A percentile compares a stretch with the other conserved stretches of the same genome.
Evolutionary conservation across 2,113 vertebrate genomes (phyloP).

Genomic region (Petaurus breviceps): DNA sequence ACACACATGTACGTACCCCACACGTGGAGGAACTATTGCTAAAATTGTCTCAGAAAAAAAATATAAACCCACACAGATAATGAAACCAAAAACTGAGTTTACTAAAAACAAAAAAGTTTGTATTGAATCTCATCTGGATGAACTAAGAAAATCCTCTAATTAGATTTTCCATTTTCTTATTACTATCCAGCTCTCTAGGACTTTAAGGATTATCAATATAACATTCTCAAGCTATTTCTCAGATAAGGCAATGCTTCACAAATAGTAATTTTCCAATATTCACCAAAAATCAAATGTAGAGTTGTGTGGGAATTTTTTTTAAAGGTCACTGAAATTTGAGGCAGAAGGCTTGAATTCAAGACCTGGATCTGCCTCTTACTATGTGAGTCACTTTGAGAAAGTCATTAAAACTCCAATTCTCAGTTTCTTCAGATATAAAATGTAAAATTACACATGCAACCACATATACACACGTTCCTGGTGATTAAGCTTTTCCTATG

Average conservation of each 20-base stretch:
- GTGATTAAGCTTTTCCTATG: neutral
- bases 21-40: neutral
- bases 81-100: neutral
- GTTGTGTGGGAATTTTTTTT: too few relatives aligned
- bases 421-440: neutral
- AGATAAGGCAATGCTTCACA: neutral
- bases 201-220: neutral
- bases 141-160: neutral
- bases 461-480: neutral
- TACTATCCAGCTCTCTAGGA: accelerated
- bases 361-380: neutral
- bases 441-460: neutral
- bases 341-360: neutral
- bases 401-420: neutral
- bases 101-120: neutral
- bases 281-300: neutral
- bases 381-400: neutral
- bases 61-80: neutral
- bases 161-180: neutral
- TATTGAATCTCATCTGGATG: neutral
- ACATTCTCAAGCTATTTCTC: neutral
- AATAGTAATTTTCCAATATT: neutral
- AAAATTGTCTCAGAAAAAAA: neutral
- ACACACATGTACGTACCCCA: accelerated
- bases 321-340: neutral